Evolutionary conservation across 2,888 invertebrate species (phyloP), one percentile per base, ranked within the genome.

Genomic region (Aethes cnicana): DNA sequence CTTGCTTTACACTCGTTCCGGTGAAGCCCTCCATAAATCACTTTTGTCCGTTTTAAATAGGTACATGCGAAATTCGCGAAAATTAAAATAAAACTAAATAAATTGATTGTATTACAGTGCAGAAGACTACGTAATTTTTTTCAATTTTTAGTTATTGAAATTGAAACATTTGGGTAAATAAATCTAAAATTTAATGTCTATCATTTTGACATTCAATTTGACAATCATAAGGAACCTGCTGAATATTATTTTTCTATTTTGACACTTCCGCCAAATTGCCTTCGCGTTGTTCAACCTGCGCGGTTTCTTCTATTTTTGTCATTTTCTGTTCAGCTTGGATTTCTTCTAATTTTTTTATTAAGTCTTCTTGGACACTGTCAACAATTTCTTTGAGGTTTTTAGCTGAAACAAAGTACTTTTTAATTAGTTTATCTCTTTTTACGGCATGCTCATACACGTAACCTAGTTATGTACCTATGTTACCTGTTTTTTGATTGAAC

Each of bases 401-500:
- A 9, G 89, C 89, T 89, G 64, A 2, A 76, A 78, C 5, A 55
- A 54, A 39, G 26, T 41, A 5, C 20, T 1, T 23, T 23, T 0
- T 28, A 17, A 5, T 11, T 33, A 39, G 11, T 4, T 3, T 11
- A 26, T 9, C 26, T 11, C 8, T 16, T 6, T 35, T 20, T 35
- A 7, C 4, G 14, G 1, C 16, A 6, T 8, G 30, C 17, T 47
- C 17, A 18, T 11, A 9, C n/a, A 14, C 8, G 11, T n/a, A n/a
- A n/a, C n/a, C n/a, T n/a, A n/a, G n/a, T n/a, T n/a, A 12, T 18
- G 4, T 16, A 1, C 11, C 16, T 11, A 8, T 23, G 6, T 50
- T 62, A 88, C 88, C 88, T 42, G 88, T 88, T 70, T 87, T 89
- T 42, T 87, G 81, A 59, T 88, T 87, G 56, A 89, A 88, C 53